Conservation (phyloP, 2,797 vertebrate genomes). For the Delichon dasypus region DNA sequence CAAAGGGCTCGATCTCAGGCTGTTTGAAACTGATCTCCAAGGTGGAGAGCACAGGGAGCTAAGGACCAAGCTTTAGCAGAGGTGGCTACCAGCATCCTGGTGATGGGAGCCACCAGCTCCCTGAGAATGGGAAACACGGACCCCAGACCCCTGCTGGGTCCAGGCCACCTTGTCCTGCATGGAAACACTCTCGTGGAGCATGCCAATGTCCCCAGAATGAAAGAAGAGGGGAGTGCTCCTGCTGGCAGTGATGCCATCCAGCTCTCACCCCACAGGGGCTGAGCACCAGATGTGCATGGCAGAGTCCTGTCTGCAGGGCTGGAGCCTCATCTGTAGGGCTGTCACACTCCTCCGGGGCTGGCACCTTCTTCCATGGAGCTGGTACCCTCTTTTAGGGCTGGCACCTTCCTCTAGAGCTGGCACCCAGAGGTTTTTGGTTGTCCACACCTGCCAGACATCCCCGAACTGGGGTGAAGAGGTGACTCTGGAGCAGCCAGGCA, state of each 20-base stretch:
- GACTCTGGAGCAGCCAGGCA: not conserved
- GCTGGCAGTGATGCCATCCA: fast-evolving
- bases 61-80: not conserved
- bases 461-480: fast-evolving
- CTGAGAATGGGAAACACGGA: fast-evolving
- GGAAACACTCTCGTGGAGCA: fast-evolving
- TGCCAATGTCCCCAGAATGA: fast-evolving
- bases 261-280: not conserved
- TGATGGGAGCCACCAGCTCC: fast-evolving
- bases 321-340: not conserved
- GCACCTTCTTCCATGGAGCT: no score
- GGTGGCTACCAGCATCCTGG: not conserved
- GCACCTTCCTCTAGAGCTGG: not conserved
- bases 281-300: not conserved
- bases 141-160: fast-evolving
- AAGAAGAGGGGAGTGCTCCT: not conserved
- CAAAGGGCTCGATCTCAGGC: fast-evolving
- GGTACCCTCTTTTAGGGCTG: not conserved
- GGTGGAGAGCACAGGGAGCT: not conserved
- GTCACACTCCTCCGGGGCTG: not conserved
- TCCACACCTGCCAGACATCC: not conserved
- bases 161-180: not conserved
- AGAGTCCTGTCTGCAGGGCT: not conserved
- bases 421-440: not conserved
- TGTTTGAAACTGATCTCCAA: not conserved